Evolutionary conservation across 2,888 invertebrate genomes (phyloP).

Genomic region (Cephus rjabovi): DNA sequence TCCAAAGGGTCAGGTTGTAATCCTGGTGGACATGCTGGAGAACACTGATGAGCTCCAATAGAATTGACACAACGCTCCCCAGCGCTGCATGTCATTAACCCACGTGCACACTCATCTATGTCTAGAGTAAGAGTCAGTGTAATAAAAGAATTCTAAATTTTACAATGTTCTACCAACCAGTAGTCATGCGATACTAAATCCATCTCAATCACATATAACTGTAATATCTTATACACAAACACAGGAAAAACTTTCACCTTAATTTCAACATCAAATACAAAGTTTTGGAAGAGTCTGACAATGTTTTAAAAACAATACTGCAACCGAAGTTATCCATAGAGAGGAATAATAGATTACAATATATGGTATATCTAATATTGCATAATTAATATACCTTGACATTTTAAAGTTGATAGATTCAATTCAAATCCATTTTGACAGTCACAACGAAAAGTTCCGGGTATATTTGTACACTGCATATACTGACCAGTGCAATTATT

Average conservation of each 20-base stretch:
- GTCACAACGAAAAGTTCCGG: constrained; percentile 74
- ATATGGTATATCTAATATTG: not conserved
- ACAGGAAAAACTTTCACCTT: not conserved
- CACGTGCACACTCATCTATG: constrained; percentile 65
- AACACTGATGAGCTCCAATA: constrained; percentile 45
- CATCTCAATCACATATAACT: not conserved
- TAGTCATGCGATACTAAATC: not conserved
- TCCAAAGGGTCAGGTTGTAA: constrained; percentile 44
- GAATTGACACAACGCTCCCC: constrained; percentile 47
- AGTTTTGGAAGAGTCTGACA: not conserved
- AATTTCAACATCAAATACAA: not conserved
- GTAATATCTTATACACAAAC: not conserved
- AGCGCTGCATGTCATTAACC: constrained; percentile 60
- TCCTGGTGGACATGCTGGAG: constrained; percentile 44
- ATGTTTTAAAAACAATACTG: not conserved
- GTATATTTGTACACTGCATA: constrained; percentile 67
- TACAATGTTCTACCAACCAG: not conserved
- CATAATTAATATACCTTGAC: constrained; percentile 60
- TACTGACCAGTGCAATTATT: constrained; percentile 30
- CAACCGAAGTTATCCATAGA: constrained; percentile 10
- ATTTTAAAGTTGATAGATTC: constrained; percentile 71
- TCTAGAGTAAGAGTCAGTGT: constrained; percentile 47
- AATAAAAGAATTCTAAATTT: not conserved
- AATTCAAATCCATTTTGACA: constrained; percentile 72
- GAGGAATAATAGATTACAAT: not conserved